A percentile compares a stretch with the other conserved stretches of the same genome.
These are phyloP conservation scores for Morinoia aosen DNA, from an alignment of 2,888 invertebrate genomes.

Conservation along the genomic window DNA sequence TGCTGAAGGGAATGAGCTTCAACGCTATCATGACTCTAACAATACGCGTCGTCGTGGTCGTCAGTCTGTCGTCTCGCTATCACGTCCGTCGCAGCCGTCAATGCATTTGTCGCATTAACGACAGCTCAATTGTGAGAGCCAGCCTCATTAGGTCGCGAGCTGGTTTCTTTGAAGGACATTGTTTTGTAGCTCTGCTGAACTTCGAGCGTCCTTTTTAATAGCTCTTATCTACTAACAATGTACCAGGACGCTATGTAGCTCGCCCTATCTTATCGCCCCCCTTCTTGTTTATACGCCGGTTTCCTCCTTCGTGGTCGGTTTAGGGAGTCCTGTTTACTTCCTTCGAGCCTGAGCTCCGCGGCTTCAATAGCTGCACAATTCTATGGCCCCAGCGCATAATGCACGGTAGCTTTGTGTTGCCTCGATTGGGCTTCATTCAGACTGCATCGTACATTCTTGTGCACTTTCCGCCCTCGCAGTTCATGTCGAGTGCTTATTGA, in stretches of 20 bases:
- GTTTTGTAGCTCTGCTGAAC: background rate
- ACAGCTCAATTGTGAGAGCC: constrained; percentile 48
- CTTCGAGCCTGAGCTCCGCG: constrained; percentile 30
- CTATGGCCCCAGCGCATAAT: constrained; percentile 33
- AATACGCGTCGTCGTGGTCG: background rate
- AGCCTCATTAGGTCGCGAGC: constrained; percentile 17
- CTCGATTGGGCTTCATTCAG: background rate
- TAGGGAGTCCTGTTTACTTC: constrained; percentile 38
- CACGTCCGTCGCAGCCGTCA: constrained; percentile 12
- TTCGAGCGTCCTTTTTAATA: constrained; percentile 8
- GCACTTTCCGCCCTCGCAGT: background rate
- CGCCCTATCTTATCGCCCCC: constrained; percentile 14
- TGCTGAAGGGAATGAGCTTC: background rate
- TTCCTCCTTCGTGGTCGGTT: background rate
- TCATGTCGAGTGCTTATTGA: constrained; percentile 10
- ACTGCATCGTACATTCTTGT: background rate
- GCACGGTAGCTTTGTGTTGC: constrained; percentile 1
- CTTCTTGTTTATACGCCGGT: constrained; percentile 8
- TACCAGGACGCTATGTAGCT: constrained; percentile 13
- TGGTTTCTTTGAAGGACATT: constrained; percentile 18
- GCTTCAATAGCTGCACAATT: constrained; percentile 34
- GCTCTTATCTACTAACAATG: constrained; percentile 45
- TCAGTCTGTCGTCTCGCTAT: background rate
- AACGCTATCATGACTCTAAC: background rate
- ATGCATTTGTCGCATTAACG: constrained; percentile 37